Conservation (phyloP, 2,797 vertebrate species). For the Neostethus bicornis region DNA sequence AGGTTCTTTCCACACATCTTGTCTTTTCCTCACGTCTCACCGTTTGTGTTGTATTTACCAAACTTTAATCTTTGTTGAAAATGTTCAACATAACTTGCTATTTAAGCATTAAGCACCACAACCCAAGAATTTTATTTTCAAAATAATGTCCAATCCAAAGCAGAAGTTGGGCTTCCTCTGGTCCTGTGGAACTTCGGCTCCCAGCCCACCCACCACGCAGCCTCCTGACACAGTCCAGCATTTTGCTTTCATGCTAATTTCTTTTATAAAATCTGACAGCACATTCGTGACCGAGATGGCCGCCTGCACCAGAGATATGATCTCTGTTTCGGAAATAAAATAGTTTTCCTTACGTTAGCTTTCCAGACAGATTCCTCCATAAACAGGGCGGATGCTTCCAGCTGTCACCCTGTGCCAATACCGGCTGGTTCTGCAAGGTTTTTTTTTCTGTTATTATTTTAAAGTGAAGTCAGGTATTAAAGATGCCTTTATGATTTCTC, state of each 20-base stretch:
- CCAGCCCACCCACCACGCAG: constrained; percentile 69
- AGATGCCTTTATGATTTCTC: constrained; percentile 29
- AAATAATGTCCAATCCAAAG: constrained; percentile 66
- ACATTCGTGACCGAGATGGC: constrained; percentile 24
- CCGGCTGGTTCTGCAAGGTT: constrained; percentile 1
- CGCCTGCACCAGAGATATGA: constrained; percentile 19
- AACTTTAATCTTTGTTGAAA: too few relatives aligned
- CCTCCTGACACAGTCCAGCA: constrained; percentile 52
- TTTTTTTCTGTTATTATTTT: not conserved
- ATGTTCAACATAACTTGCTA: too few relatives aligned
- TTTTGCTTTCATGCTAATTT: constrained; percentile 30
- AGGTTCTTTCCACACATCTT: too few relatives aligned
- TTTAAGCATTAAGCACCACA: too few relatives aligned
- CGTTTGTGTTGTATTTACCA: too few relatives aligned
- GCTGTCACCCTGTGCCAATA: constrained; percentile 8
- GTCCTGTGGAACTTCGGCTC: constrained; percentile 52
- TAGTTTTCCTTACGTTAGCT: constrained; percentile 8
- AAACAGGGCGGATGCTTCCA: constrained; percentile 34
- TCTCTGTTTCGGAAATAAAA: constrained; percentile 11
- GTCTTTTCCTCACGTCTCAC: too few relatives aligned
- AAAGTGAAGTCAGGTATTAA: constrained; percentile 4
- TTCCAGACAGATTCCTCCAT: constrained; percentile 15
- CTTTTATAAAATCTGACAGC: constrained; percentile 33
- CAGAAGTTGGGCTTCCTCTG: constrained; percentile 49
- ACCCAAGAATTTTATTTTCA: constrained; percentile 59